phyloP scores from a whole-genome alignment of 2,888 invertebrate species.

The Cerceris rybyensis region DNA sequence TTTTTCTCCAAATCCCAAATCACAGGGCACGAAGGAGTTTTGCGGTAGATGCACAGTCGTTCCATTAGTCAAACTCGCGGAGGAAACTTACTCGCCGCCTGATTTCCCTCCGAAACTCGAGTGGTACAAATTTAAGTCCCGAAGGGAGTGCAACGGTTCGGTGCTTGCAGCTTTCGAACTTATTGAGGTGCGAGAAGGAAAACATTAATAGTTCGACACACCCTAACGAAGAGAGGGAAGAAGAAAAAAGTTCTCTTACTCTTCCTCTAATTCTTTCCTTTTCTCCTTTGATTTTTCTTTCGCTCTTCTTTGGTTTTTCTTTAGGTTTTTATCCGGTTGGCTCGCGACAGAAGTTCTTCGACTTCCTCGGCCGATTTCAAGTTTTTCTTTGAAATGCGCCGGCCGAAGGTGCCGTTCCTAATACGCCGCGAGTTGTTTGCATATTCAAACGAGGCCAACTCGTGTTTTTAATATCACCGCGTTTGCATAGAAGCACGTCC shows the following conservation, averaged over 20 bases:
- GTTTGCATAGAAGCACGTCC: neutral
- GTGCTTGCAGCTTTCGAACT: slow-evolving; percentile 83
- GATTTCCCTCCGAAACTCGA: slow-evolving; percentile 80
- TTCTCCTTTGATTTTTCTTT: neutral
- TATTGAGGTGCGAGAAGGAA: slow-evolving; percentile 78
- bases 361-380: too few species aligned
- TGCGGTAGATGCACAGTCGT: slow-evolving; percentile 81
- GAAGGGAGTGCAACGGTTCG: slow-evolving; percentile 78
- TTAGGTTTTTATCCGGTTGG: too few species aligned
- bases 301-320: too few species aligned
- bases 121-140: slow-evolving; percentile 81
- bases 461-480: neutral
- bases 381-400: too few species aligned
- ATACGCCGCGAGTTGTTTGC: too few species aligned
- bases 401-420: too few species aligned
- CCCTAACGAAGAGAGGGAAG: neutral
- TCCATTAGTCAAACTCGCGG: slow-evolving; percentile 80
- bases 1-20: slow-evolving; percentile 8
- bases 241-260: neutral
- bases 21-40: slow-evolving; percentile 77
- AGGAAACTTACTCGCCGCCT: slow-evolving; percentile 75
- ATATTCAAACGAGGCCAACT: neutral
- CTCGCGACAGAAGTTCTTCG: too few species aligned
- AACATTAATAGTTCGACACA: slow-evolving; percentile 53
- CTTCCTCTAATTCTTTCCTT: neutral